Evolutionary conservation across 2,888 invertebrate genomes (phyloP), one percentile per base, ranked within the genome.

Genomic region (Amphipyra berbera): DNA sequence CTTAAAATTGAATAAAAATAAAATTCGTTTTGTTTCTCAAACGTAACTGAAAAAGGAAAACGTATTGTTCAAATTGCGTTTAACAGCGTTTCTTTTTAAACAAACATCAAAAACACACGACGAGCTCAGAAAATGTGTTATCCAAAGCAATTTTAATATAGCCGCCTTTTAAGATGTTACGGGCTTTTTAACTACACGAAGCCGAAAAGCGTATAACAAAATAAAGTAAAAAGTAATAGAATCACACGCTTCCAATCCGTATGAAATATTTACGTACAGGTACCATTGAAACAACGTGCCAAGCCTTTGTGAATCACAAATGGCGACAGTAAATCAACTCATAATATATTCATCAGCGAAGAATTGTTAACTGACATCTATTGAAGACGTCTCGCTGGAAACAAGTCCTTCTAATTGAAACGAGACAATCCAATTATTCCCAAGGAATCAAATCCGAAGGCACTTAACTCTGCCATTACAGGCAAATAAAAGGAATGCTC

Each of bases 391-490:
- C 47, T 65, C 58, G 27, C 30, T 63, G 52, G 38, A 64, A 76
- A 72, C 66, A 58, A 71, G 52, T 61, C 56, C 38, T 72, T 64
- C 50, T 72, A 70, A 79, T 74, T 74, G 60, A 62, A 61, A 76
- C 49, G 64, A 72, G 70, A 68, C 68, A 76, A 76, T 74, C 68
- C 65, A 76, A 74, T 79, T 74, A 76, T 61, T 59, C 49, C 57
- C 57, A 53, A 70, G 68, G 45, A 79, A 79, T 76, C 76, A 76
- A 78, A 78, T 78, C 78, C 50, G 42, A 62, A 65, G 45, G 54
- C 76, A 76, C 69, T 76, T 78, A 76, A 71, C 72, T 75, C 61
- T 49, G 75, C 68, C 55, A 75, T 79, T 73, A 69, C 58, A 64
- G 49, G 49, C 65, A 69, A 79, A 79, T 79, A 76, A 75, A 78